Conservation (phyloP, 2,797 vertebrate genomes). For the Cirrhinus molitorella region DNA sequence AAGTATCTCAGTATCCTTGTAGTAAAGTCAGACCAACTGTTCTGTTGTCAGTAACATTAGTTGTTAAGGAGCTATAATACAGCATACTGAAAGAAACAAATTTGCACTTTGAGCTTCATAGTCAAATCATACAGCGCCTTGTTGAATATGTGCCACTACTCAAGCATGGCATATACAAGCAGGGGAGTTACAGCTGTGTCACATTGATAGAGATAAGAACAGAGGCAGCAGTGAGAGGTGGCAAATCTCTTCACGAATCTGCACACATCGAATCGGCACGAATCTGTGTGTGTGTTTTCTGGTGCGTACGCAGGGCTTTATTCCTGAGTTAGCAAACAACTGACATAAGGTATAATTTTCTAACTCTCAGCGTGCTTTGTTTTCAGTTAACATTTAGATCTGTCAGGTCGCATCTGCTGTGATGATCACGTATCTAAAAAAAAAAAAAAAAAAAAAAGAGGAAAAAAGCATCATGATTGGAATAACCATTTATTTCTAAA, state of each 20-base stretch:
- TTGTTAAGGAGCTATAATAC: neutral
- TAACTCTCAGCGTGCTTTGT: slow-evolving; percentile 13
- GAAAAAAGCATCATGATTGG: neutral
- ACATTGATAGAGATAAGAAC: slow-evolving; percentile 10
- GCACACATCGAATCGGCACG: neutral
- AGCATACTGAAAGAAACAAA: neutral
- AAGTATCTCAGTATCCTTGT: neutral
- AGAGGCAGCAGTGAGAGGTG: slow-evolving; percentile 8
- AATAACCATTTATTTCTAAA: slow-evolving; percentile 4
- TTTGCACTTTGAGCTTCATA: slow-evolving; percentile 31
- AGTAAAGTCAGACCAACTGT: neutral
- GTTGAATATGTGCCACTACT: slow-evolving; percentile 66
- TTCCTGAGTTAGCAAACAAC: slow-evolving; percentile 44
- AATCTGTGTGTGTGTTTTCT: neutral
- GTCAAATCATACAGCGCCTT: slow-evolving; percentile 39
- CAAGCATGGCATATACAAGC: slow-evolving; percentile 65
- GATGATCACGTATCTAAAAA: slow-evolving; percentile 39
- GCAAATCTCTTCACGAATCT: neutral
- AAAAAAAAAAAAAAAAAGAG: too few species aligned
- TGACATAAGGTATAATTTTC: slow-evolving; percentile 46
- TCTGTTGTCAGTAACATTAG: neutral
- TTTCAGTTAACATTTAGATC: slow-evolving; percentile 28
- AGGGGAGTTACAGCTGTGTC: slow-evolving; percentile 25
- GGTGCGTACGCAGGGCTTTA: slow-evolving; percentile 3
- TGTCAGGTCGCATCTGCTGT: slow-evolving; percentile 19